phyloP scores from a whole-genome alignment of 2,888 invertebrate genomes.

The Tetragnatha montana region DNA sequence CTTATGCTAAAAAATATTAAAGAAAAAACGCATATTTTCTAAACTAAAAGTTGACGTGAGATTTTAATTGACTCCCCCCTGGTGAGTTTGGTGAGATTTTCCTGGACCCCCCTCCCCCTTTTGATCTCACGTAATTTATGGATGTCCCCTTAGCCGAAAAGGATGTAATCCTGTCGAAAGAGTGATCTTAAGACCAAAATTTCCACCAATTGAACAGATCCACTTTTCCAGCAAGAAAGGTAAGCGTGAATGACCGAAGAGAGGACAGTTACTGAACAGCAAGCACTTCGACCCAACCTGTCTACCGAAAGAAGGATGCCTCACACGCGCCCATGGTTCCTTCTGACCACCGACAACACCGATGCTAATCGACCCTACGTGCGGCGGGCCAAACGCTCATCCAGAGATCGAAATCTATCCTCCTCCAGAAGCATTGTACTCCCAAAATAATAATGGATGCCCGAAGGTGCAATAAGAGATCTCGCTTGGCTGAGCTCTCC shows the following conservation, averaged over 20 bases:
- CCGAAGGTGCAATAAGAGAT: not conserved
- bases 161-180: too few relatives aligned
- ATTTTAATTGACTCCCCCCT: too few relatives aligned
- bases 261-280: not conserved
- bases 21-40: too few relatives aligned
- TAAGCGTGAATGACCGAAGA: not conserved
- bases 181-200: too few relatives aligned
- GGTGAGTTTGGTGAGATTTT: too few relatives aligned
- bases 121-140: too few relatives aligned
- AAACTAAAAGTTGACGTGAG: too few relatives aligned
- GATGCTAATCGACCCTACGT: not conserved
- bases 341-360: not conserved
- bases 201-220: too few relatives aligned
- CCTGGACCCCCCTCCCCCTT: too few relatives aligned
- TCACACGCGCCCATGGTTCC: not conserved
- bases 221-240: not conserved
- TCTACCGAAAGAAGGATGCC: not conserved
- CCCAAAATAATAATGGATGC: slow-evolving; percentile 7
- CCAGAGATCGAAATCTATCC: not conserved
- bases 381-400: not conserved
- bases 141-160: too few relatives aligned
- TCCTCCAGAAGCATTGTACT: not conserved
- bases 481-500: not conserved
- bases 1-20: too few relatives aligned
- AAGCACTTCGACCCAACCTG: not conserved